These are phyloP conservation scores for Tillus elongatus DNA, from an alignment of 2,888 invertebrate species.

Conservation along the genomic window DNA sequence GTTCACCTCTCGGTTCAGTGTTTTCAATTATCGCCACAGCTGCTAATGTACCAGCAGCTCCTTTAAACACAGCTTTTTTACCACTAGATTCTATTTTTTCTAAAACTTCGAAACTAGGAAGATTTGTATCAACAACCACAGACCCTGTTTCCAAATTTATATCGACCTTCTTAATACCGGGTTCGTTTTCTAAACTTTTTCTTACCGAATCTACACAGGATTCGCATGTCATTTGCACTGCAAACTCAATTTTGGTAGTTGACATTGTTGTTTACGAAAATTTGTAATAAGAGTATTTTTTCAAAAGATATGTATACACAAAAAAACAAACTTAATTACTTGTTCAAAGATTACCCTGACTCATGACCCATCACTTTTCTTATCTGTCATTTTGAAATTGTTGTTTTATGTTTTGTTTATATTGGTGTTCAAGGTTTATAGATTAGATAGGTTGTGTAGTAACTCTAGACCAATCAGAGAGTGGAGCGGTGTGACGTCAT, in stretches of 20 bases:
- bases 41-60: slow-evolving; percentile 59
- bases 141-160: slow-evolving; percentile 55
- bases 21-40: slow-evolving; percentile 69
- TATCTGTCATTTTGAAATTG: too few species aligned
- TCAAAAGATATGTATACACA: too few species aligned
- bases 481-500: too few species aligned
- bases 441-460: too few species aligned
- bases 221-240: slow-evolving; percentile 54
- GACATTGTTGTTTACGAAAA: too few species aligned
- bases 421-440: too few species aligned
- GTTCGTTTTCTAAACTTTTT: slow-evolving; percentile 39
- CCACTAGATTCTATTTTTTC: slow-evolving; percentile 51
- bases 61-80: slow-evolving; percentile 65
- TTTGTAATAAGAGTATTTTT: too few species aligned
- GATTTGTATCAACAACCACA: slow-evolving; percentile 57
- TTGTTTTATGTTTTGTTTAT: too few species aligned
- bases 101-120: slow-evolving; percentile 52
- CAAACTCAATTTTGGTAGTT: slow-evolving; percentile 52
- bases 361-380: too few species aligned
- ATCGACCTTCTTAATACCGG: slow-evolving; percentile 44
- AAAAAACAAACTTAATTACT: too few species aligned
- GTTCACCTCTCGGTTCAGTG: slow-evolving; percentile 20
- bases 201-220: slow-evolving; percentile 46
- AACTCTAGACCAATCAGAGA: too few species aligned
- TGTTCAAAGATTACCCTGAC: too few species aligned